Percentiles rank a stretch among this genome's conserved stretches.
These are phyloP conservation scores for Zaprionus davidi DNA, from an alignment of 1,140 invertebrate species.

Conservation along the genomic window DNA sequence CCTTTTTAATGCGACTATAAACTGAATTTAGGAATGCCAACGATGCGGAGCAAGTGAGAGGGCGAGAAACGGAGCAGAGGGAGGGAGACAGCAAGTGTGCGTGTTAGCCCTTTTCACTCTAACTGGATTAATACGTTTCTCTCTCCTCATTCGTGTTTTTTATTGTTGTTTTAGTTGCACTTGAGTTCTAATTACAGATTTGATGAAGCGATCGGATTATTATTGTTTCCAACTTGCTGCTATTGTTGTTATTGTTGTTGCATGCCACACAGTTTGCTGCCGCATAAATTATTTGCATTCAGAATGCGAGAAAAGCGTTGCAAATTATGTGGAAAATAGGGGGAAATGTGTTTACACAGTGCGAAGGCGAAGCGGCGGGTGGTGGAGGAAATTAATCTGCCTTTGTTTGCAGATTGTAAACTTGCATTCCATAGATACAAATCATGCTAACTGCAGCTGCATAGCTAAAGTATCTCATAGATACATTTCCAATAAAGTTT, in stretches of 20 bases:
- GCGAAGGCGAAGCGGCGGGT: background rate
- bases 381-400: background rate
- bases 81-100: constrained; percentile 4
- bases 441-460: background rate
- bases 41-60: constrained; percentile 35
- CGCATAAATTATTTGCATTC: constrained; percentile 2
- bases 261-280: constrained; percentile 1
- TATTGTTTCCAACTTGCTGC: constrained; percentile 7
- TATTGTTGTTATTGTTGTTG: background rate
- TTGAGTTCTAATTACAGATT: constrained; percentile 5
- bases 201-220: constrained; percentile 3
- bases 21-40: constrained; percentile 53
- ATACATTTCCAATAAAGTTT: background rate
- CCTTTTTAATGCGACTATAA: constrained; percentile 58
- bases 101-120: constrained; percentile 16
- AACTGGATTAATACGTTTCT: background rate
- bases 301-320: background rate
- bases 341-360: background rate
- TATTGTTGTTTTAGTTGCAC: background rate
- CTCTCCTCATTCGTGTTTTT: background rate
- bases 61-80: constrained; percentile 1
- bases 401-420: constrained; percentile 8
- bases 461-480: constrained; percentile 1
- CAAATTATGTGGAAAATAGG: background rate
- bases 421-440: background rate